Conservation (phyloP, 2,888 invertebrate genomes). For the Deilephila porcellus region DNA sequence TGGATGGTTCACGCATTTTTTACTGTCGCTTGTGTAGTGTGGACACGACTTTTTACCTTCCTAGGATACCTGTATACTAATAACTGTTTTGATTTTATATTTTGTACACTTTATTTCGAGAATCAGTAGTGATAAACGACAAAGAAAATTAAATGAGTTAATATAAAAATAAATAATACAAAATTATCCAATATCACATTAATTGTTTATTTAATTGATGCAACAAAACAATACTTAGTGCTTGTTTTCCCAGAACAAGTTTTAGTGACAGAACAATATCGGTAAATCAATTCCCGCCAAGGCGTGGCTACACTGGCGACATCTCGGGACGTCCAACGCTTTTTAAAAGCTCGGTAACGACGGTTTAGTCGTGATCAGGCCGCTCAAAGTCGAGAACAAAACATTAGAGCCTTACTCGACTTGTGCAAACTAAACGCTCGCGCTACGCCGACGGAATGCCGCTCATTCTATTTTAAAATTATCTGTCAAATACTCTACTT, state of each 20-base stretch:
- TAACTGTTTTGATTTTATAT: too few species aligned
- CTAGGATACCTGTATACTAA: not conserved
- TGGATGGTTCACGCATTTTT: constrained; percentile 59
- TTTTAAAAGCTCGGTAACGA: constrained; percentile 61
- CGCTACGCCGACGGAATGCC: constrained; percentile 13
- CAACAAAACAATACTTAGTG: too few species aligned
- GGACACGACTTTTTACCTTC: constrained; percentile 3
- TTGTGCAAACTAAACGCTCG: constrained; percentile 27
- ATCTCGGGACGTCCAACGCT: constrained; percentile 58
- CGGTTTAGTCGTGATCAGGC: constrained; percentile 60
- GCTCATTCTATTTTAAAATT: constrained; percentile 17
- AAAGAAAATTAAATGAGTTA: not conserved
- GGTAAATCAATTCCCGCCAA: not conserved
- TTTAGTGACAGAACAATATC: not conserved
- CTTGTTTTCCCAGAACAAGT: not conserved
- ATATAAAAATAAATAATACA: not conserved
- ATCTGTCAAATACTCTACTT: constrained; percentile 9
- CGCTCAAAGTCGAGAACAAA: constrained; percentile 55
- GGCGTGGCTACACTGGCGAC: constrained; percentile 49
- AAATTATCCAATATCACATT: not conserved
- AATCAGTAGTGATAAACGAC: too few species aligned
- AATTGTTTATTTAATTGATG: not conserved
- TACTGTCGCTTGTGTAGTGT: constrained; percentile 53
- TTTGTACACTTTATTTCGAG: too few species aligned
- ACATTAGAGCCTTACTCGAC: constrained; percentile 38